Conservation (phyloP, 2,888 invertebrate genomes). For the Diplazon laetatorius region DNA sequence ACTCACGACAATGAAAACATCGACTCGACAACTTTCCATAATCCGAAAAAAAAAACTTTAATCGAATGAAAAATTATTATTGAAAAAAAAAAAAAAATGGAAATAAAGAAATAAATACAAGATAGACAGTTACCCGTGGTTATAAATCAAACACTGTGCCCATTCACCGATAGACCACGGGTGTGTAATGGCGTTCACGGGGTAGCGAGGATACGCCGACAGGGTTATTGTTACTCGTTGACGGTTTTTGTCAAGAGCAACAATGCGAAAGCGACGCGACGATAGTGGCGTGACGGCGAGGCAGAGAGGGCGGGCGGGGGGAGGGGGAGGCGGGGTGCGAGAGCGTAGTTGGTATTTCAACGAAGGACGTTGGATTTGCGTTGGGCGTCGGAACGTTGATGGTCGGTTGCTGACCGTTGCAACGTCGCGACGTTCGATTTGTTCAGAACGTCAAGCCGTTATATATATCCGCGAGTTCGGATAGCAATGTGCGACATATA, state of each 20-base stretch:
- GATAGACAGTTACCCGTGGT: neutral
- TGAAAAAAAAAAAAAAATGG: too few relatives aligned
- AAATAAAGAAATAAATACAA: neutral
- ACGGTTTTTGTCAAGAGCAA: slow-evolving; percentile 14
- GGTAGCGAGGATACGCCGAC: neutral
- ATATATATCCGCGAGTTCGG: slow-evolving; percentile 9
- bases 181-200: neutral
- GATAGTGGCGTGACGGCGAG: too few relatives aligned
- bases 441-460: slow-evolving; percentile 49
- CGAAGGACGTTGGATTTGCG: slow-evolving; percentile 30
- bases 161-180: neutral
- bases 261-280: slow-evolving; percentile 30
- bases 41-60: too few relatives aligned
- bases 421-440: slow-evolving; percentile 50
- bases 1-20: too few relatives aligned
- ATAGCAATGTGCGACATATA: slow-evolving; percentile 5
- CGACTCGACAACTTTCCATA: too few relatives aligned
- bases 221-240: neutral
- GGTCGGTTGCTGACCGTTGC: slow-evolving; percentile 36
- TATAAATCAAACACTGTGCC: neutral
- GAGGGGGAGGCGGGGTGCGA: neutral
- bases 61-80: too few relatives aligned
- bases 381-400: neutral
- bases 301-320: neutral
- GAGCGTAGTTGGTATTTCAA: slow-evolving; percentile 7